Base-by-base conservation (phyloP, 2,113 vertebrate species). In the Pampusana beccarii region DNA sequence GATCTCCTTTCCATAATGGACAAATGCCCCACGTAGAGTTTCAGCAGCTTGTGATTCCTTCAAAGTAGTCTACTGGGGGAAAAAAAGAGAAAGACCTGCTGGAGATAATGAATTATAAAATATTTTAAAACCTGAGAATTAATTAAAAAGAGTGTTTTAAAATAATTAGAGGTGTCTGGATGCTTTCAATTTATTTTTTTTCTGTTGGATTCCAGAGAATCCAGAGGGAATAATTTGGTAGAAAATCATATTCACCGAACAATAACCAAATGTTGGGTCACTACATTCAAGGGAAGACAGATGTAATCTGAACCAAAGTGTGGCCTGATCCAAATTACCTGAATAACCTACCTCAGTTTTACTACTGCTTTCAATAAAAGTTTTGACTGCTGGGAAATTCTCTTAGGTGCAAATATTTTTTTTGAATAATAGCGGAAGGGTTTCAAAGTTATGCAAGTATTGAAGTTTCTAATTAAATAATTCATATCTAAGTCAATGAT, bases 391-490 rank as follows among this genome's bases (percentile, higher is more conserved):
- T 89, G 65, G 20, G 29, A 92, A 89, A 57, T 92, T 93, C 36
- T 87, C n/a, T 64, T 46, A 60, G n/a, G 38, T 91, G 36, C 15
- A 88, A 70, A 56, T 71, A 17, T 44, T 60, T 66, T 66, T 54
- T 90, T 72, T 36, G 4, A 54, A 4, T 91, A 90, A 84, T 78
- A 79, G 44, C 9, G 2, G 60, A 92, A 96, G 16, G 8, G 16
- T 84, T 86, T 94, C 44, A 84, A 84, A 92, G n/a, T 89, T 93
- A 74, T 33, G 16, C 56, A 74, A 38, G 33, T 90, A 81, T 58
- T 81, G 70, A 95, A 94, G 46, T 75, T 95, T 93, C 78, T 92
- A 92, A 95, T 93, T 93, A 95, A 94, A 91, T 95, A 95, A 91
- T 96, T 86, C 13, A 33, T 92, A 67, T 89, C 70, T 72, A 89